phyloP scores from a whole-genome alignment of 1,140 invertebrate species.

The Musca vetustissima region DNA sequence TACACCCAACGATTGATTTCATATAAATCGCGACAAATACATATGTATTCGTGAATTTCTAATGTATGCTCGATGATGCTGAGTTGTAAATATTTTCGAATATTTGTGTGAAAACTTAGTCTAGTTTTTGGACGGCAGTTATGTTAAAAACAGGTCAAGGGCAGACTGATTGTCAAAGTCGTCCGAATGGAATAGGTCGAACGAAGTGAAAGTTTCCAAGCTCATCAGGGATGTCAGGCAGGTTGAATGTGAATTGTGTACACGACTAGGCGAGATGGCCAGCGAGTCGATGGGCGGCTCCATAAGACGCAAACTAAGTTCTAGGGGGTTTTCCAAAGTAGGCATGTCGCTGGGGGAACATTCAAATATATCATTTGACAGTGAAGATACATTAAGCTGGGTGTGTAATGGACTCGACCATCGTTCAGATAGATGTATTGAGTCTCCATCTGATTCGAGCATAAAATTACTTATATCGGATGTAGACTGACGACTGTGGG shows the following conservation, averaged over 20 bases:
- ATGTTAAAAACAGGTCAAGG: conserved; percentile 49
- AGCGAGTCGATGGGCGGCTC: conserved; percentile 48
- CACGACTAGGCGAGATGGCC: conserved; percentile 37
- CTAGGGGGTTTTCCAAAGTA: conserved; percentile 30
- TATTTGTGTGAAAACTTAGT: too few species aligned
- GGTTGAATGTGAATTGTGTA: conserved; percentile 32
- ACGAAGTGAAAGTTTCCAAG: conserved; percentile 46
- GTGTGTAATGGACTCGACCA: conserved; percentile 39
- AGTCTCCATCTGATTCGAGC: conserved; percentile 61
- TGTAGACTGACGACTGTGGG: conserved; percentile 6
- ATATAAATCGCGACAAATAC: too few species aligned
- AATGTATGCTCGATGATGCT: too few species aligned
- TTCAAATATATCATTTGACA: conserved; percentile 33
- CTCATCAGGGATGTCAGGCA: conserved; percentile 48
- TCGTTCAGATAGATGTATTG: conserved; percentile 56
- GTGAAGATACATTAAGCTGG: background rate
- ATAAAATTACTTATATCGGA: conserved; percentile 52
- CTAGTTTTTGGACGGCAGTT: conserved; percentile 25
- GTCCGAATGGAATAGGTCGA: conserved; percentile 45
- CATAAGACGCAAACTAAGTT: conserved; percentile 46
- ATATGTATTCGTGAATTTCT: too few species aligned
- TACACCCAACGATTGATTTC: too few species aligned
- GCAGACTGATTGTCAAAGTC: conserved; percentile 39
- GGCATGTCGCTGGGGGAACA: background rate
- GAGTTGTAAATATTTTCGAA: too few species aligned